phyloP scores from a whole-genome alignment of 2,113 vertebrate genomes.

The Ammodytes marinus region DNA sequence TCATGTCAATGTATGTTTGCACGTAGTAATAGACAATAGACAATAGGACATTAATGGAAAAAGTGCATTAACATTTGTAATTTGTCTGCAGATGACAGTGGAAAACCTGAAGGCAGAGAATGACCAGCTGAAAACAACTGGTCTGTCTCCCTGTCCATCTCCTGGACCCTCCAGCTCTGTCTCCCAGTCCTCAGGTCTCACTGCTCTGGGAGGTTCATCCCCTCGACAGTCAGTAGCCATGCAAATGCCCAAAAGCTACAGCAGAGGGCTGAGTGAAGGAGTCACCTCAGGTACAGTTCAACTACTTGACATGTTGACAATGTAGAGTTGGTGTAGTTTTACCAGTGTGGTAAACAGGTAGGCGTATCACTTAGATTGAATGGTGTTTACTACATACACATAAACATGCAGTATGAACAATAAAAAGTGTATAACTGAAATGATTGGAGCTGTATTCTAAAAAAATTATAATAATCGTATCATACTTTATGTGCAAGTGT shows the following conservation, averaged over 20 bases:
- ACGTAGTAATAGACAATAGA: no score
- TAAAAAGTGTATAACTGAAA: not conserved
- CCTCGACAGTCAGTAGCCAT: constrained; percentile 92
- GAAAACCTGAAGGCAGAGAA: constrained; percentile 97
- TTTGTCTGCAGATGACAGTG: constrained; percentile 88
- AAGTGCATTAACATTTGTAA: not conserved
- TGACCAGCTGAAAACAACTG: constrained; percentile 91
- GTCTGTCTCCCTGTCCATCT: constrained; percentile 85
- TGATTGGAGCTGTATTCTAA: no score
- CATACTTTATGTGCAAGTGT: not conserved
- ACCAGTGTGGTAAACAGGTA: not conserved
- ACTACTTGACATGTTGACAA: not conserved
- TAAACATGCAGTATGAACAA: not conserved
- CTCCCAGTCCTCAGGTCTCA: constrained; percentile 86
- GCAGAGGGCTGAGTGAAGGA: constrained; percentile 83
- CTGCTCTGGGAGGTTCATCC: constrained; percentile 86
- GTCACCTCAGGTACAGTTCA: constrained; percentile 86
- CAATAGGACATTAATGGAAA: no score
- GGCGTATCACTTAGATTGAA: not conserved
- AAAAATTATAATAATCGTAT: not conserved
- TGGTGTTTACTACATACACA: not conserved
- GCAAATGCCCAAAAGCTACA: constrained; percentile 89
- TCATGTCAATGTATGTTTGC: no score
- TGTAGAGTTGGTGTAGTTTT: not conserved
- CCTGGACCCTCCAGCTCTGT: constrained; percentile 84